phyloP scores from a whole-genome alignment of 2,888 invertebrate species.

The Ellobium chinense region DNA sequence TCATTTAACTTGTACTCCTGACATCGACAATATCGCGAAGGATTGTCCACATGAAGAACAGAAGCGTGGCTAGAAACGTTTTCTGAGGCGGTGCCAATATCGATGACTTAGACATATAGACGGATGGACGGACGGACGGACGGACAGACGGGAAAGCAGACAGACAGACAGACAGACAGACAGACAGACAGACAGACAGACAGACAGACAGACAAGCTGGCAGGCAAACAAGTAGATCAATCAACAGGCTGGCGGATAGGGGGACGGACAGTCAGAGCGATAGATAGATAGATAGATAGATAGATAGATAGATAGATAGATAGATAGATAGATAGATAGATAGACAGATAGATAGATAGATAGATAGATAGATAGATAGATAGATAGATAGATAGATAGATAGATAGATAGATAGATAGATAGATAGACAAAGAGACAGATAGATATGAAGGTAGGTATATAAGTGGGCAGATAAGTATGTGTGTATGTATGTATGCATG shows the following conservation, averaged over 20 bases:
- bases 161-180: conserved; percentile 20
- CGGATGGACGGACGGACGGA: conserved; percentile 16
- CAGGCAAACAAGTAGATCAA: not conserved
- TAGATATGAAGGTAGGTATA: too few relatives aligned
- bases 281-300: conserved; percentile 14
- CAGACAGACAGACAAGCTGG: not conserved
- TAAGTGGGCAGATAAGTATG: too few relatives aligned
- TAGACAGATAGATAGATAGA: conserved; percentile 18
- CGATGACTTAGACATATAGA: too few relatives aligned
- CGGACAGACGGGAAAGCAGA: conserved; percentile 18
- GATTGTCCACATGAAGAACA: too few relatives aligned
- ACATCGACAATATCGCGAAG: too few relatives aligned
- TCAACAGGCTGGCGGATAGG: conserved; percentile 8
- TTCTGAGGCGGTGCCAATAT: too few relatives aligned
- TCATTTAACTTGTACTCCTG: too few relatives aligned
- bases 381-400: too few relatives aligned
- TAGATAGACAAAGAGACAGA: too few relatives aligned
- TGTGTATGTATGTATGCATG: too few relatives aligned
- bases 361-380: conserved; percentile 1
- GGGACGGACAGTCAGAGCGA: conserved; percentile 15
- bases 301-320: not conserved
- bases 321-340: conserved; percentile 30
- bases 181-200: conserved; percentile 13
- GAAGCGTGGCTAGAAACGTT: too few relatives aligned
- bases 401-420: too few relatives aligned